Evolutionary conservation across 2,888 invertebrate species (phyloP), one percentile per base, ranked within the genome.

Genomic region (Microplitis deprimator): DNA sequence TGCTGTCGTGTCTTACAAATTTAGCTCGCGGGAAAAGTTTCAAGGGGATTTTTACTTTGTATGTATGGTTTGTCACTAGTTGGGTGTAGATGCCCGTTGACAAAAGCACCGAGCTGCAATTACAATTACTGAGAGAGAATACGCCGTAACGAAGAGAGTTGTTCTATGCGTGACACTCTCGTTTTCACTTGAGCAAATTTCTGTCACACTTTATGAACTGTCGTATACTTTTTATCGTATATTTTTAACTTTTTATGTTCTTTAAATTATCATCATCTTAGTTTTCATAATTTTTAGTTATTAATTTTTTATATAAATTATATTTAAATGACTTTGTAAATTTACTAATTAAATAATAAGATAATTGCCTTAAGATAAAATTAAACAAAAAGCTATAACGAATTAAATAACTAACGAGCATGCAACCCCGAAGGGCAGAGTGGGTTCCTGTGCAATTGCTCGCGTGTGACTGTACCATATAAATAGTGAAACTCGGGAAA

Each of bases 401-500:
- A 62, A 62, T 60, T 29, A 72, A 41, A 41, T 40, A 67, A 67
- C 61, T 77, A 64, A 74, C 74, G 68, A 70, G 71, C 59, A 38
- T 78, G 75, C 80, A 80, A 77, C 81, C 82, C 85, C 84, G 85
- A 81, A 83, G 84, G 82, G 80, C 83, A 78, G 82, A 79, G 78
- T 71, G 68, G 65, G 64, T 64, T 59, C 13, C 50, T 50, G 13
- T 50, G 79, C 80, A 77, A 77, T 77, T 81, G 70, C 74, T 80
- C 82, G 82, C 79, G 86, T 84, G 84, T 85, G 85, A 84, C 85
- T 70, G 29, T 29, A 72, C 80, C 81, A 83, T 84, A 87, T 87
- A 87, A 86, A 87, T 84, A 83, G 86, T 84, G 87, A 86, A 87
- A 86, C 87, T 86, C 80, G 41, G 69, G 68, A 81, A 81, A 83